Evolutionary conservation across 2,888 invertebrate genomes (phyloP).

Genomic region (Cantharis lateralis): DNA sequence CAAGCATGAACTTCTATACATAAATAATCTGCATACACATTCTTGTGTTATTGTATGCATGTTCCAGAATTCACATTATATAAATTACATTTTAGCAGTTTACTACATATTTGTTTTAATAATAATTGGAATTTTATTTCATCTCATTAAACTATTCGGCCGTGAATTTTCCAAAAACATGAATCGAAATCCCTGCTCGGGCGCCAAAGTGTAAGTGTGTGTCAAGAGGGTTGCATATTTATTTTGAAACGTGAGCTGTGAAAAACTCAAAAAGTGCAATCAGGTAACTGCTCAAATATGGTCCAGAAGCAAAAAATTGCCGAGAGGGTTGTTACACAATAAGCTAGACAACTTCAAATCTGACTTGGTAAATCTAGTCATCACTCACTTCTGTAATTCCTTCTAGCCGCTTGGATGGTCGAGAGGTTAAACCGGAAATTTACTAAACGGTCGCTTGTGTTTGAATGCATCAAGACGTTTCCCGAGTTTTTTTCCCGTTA

Average conservation of each 20-base stretch:
- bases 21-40: not conserved
- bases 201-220: not conserved
- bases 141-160: too few species aligned
- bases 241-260: too few species aligned
- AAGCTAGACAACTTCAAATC: not conserved
- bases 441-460: not conserved
- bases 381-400: not conserved
- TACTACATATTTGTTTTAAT: not conserved
- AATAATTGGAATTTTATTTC: not conserved
- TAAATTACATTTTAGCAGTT: not conserved
- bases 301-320: not conserved
- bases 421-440: not conserved
- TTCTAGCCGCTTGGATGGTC: not conserved
- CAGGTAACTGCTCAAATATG: not conserved
- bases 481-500: not conserved
- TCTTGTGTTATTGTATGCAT: not conserved
- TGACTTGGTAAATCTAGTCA: not conserved
- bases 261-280: too few species aligned
- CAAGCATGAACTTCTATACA: not conserved
- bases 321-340: not conserved
- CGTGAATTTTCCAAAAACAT: too few species aligned
- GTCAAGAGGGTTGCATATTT: too few species aligned
- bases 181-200: too few species aligned
- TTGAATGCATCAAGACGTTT: not conserved
- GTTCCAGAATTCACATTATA: not conserved